Evolutionary conservation across 2,113 vertebrate genomes (phyloP), one percentile per base, ranked within the genome.

Genomic region (Azemiops feae): DNA sequence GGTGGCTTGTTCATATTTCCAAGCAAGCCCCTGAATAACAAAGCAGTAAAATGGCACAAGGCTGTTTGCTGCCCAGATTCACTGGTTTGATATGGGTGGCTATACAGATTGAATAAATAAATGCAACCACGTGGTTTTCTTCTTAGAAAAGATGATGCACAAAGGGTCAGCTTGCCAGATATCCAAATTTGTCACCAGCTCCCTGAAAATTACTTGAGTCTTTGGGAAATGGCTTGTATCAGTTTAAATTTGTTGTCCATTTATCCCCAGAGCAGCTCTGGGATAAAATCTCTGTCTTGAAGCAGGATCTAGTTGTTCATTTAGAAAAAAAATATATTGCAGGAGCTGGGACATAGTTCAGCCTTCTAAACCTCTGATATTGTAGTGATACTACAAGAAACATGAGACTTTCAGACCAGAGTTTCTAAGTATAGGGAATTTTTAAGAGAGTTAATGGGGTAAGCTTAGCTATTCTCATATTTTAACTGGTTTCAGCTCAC

Each of bases 1-100:
- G 90, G 93, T 95, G 93, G 89, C 90, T 96, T 96, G 95, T 92
- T 93, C 93, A 55, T 1, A 89, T 89, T 94, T 95, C 95, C 92
- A 91, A 94, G 94, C 93, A 95, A 43, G 69, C 88, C 69, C 86
- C 53, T 92, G 92, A 95, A 94, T 92, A 92, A 81, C 39, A 60
- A 74, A 55, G 30, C 14, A 3, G 18, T 88, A 89, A 92, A 94
- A 94, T 91, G 95, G 85, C 94, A 92, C 94, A 94, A 95, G 91
- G 86, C 18, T 27, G 45, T 45, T 69, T 69, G 12, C 64, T 69
- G 30, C 64, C 30, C 64, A 69, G 30, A 16, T 30, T 34, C 30
- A 69, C 30, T 69, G 64, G 12, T 69, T 69, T 69, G 64, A 69
- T 30, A 34, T 69, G 64, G 64, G 64, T 5, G 5, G 64, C 64